phyloP scores from a whole-genome alignment of 2,888 invertebrate genomes.

The Caenorhabditis imperialis region DNA sequence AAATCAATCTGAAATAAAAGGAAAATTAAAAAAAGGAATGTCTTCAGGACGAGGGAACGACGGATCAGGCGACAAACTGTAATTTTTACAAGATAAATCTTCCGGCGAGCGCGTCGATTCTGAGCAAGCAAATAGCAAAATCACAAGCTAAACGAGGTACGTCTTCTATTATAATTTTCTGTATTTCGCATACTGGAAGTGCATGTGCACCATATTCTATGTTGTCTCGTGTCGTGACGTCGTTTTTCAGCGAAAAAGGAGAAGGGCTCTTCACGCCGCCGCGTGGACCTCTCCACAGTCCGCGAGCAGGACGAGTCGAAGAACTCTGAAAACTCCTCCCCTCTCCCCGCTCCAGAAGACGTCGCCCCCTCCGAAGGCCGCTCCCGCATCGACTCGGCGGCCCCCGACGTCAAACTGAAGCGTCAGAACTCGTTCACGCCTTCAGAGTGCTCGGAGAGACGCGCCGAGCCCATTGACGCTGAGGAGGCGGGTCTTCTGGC shows the following conservation, averaged over 20 bases:
- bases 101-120: conserved; percentile 42
- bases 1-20: background rate
- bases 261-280: conserved; percentile 26
- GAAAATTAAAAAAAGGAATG: conserved; percentile 2
- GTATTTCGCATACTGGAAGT: background rate
- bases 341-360: background rate
- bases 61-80: conserved; percentile 49
- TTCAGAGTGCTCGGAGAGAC: conserved; percentile 12
- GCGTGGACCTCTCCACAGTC: conserved; percentile 45
- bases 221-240: too few relatives aligned
- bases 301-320: conserved; percentile 47
- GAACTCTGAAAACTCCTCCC: conserved; percentile 10
- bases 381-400: conserved; percentile 43
- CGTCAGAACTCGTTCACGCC: conserved; percentile 38
- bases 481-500: conserved; percentile 46
- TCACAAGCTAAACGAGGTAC: conserved; percentile 55
- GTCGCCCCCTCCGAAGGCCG: conserved; percentile 18
- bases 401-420: conserved; percentile 23
- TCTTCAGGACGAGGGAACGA: conserved; percentile 30
- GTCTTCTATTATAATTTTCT: background rate
- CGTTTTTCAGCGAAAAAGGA: conserved; percentile 45
- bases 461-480: conserved; percentile 50
- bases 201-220: too few relatives aligned
- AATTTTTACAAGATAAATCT: conserved; percentile 46
- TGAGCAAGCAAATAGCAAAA: conserved; percentile 54